phyloP scores from a whole-genome alignment of 2,113 vertebrate species.

The Nematolebias whitei region DNA sequence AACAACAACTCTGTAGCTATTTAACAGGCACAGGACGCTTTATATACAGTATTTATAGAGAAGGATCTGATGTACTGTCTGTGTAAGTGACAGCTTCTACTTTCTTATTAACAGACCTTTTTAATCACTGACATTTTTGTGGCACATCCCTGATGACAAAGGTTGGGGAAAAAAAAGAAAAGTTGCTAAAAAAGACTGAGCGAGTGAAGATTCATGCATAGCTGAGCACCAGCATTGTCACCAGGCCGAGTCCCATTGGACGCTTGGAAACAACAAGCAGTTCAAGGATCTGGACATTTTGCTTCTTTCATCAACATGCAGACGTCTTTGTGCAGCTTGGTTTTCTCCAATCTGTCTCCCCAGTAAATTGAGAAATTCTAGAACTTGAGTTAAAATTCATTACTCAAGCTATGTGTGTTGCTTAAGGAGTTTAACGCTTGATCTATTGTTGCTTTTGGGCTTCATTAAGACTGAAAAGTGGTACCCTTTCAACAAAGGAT shows the following conservation, averaged over 20 bases:
- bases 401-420: constrained; percentile 31
- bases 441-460: constrained; percentile 52
- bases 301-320: constrained; percentile 51
- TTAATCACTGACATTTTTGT: constrained; percentile 64
- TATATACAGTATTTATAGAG: not conserved
- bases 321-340: constrained; percentile 51
- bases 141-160: constrained; percentile 53
- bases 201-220: constrained; percentile 25
- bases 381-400: constrained; percentile 56
- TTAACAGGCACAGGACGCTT: constrained; percentile 14
- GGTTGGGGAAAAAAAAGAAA: constrained; percentile 32
- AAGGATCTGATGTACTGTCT: constrained; percentile 13
- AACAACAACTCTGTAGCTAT: not conserved
- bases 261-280: constrained; percentile 16
- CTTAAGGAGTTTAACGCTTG: constrained; percentile 38
- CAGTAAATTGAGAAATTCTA: constrained; percentile 38
- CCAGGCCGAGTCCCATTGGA: constrained; percentile 43
- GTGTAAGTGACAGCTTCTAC: constrained; percentile 28
- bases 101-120: constrained; percentile 50
- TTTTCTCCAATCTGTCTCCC: constrained; percentile 28
- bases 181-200: constrained; percentile 41
- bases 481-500: constrained; percentile 12
- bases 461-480: constrained; percentile 19
- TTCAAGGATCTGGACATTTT: constrained; percentile 42
- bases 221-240: constrained; percentile 43